Evolutionary conservation across 1,140 invertebrate species (phyloP), one percentile per base, ranked within the genome.

Genomic region (Atta cephalotes): DNA sequence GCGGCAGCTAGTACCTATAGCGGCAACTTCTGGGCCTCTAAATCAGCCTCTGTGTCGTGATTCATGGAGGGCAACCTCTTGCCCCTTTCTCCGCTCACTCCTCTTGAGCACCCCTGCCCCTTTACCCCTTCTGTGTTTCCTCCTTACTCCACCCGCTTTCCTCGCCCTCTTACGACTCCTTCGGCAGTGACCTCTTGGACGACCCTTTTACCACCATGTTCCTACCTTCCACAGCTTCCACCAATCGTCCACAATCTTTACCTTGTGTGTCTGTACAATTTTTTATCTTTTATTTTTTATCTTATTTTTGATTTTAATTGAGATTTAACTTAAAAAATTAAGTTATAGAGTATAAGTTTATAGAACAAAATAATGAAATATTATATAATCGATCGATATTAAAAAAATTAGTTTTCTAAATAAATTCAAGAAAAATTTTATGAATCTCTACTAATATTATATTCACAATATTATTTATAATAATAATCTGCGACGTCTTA

Each of bases 41-140:
- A 95, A 95, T 95, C 95, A 95, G 94, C 92, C 92, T 92, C 92
- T 90, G 92, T 92, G 92, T 94, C 93, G 94, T 94, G 94, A 94
- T 94, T 94, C 93, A 94, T 94, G 92, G 94, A 93, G 92, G 92
- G 93, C 93, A 94, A 93, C 92, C 93, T 93, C 91, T 92, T 91
- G 87, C 87, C 86, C 81, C 88, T 79, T 82, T 88, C 76, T 76
- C 68, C 79, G 58, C 66, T 82, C 76, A 4, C 87, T 56, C 58
- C 72, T 58, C 70, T 87, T 77, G 70, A 87, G 72, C 71, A 71
- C 65, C 89, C 51, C 85, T 85, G 66, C 70, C 85, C 85, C 89
- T 84, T 79, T 62, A 70, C 76, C 79, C 85, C 74, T 45, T 60
- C 78, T 76, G 72, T 86, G 85, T 60, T 90, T 85, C 87, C 84